These are phyloP conservation scores for Thera obeliscata DNA, from an alignment of 2,888 invertebrate genomes.

Conservation along the genomic window DNA sequence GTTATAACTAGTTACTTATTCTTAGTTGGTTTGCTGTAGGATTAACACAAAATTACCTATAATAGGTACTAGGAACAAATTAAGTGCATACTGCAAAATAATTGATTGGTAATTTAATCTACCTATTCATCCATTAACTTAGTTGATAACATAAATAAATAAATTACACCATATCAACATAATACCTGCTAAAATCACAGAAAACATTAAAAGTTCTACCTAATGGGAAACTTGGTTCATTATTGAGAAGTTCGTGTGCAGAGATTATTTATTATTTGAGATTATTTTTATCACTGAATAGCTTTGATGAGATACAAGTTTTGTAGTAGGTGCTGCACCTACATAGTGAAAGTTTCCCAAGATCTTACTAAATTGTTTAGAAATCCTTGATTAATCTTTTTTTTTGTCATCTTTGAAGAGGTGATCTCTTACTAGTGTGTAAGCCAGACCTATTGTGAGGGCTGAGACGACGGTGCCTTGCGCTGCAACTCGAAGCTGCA, in stretches of 20 bases:
- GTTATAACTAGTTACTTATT: background rate
- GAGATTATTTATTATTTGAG: constrained; percentile 16
- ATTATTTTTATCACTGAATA: constrained; percentile 19
- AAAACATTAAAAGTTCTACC: constrained; percentile 45
- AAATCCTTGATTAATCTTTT: constrained; percentile 51
- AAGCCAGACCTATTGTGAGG: constrained; percentile 88
- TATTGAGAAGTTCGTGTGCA: background rate
- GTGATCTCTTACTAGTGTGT: constrained; percentile 86
- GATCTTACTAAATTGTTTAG: constrained; percentile 15
- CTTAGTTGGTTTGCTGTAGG: background rate
- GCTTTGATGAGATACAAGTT: constrained; percentile 42
- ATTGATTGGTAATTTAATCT: background rate
- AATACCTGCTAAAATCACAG: constrained; percentile 64
- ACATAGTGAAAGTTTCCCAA: constrained; percentile 25
- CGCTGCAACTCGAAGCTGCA: constrained; percentile 94
- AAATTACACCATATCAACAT: constrained; percentile 39
- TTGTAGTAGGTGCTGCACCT: background rate
- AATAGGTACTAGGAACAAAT: background rate
- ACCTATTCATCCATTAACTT: constrained; percentile 18
- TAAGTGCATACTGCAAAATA: background rate
- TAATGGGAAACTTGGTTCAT: constrained; percentile 41
- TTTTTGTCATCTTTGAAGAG: constrained; percentile 67
- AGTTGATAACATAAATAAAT: constrained; percentile 43
- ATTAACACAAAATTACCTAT: background rate
- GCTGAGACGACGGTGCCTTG: constrained; percentile 93